Evolutionary conservation across 2,113 vertebrate genomes (phyloP).

Genomic region (western clawed frog (Xenopus tropicalis)): UCB_Xtro_10.0 CM004445.2:27440501-27441000

Average conservation of each 20-base stretch:
- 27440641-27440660: conserved; percentile 51
- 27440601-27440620: conserved; percentile 66
- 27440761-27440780: conserved; percentile 6
- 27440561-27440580: conserved; percentile 59
- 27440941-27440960: conserved; percentile 49
- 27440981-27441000: conserved; percentile 37
- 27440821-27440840: conserved; percentile 16
- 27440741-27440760: not conserved
- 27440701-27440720: conserved; percentile 56
- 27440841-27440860: conserved; percentile 14
- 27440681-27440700: conserved; percentile 67
- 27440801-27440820: conserved; percentile 20
- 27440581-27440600: conserved; percentile 56
- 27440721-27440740: conserved; percentile 63
- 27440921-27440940: conserved; percentile 27
- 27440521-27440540: conserved; percentile 50
- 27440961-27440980: conserved; percentile 34
- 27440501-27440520: conserved; percentile 62
- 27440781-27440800: conserved; percentile 14
- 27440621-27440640: conserved; percentile 61
- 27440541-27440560: conserved; percentile 61
- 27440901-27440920: conserved; percentile 17
- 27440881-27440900: conserved; percentile 5
- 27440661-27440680: conserved; percentile 61
- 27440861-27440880: conserved; percentile 4